Evolutionary conservation across 1,140 invertebrate species (phyloP), one percentile per base, ranked within the genome.

Genomic region (Muscidifurax raptorellus): DNA sequence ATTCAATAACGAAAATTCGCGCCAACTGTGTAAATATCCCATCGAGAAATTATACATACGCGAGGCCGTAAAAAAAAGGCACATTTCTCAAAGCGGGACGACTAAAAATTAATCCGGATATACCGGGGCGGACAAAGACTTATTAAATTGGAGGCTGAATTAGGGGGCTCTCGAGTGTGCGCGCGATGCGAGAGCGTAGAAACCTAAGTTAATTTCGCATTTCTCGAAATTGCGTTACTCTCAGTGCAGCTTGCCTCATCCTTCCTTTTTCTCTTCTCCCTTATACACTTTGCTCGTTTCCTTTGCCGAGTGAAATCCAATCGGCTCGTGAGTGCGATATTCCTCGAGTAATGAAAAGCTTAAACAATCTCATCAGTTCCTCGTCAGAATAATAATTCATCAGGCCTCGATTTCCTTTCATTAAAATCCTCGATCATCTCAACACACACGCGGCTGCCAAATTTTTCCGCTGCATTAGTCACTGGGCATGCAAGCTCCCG

Each of bases 151-250:
- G 22, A n/a, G n/a, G n/a, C 0, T 59, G 52, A 59, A 59, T 59
- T 59, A n/a, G n/a, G n/a, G 52, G 15, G 15, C 22, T 18, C 52
- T 59, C 52, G 52, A 22, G 18, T 59, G 6, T 6, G 52, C 15
- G 52, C 15, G n/a, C 1, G 9, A 5, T 9, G 27, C 25, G 40
- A 10, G 22, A 30, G 0, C 3, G 47, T 66, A 36, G 47, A 32
- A 52, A 78, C 76, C 28, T 64, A 78, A 78, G 30, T n/a, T 28
- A 78, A 78, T 78, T 78, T 78, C 27, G 32, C 27, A 25, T 47
- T 25, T 40, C 52, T 32, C 27, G 52, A 78, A 32, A 32, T 78
- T 78, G 32, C 47, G 52, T 36, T 27, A 78, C 52, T 66, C 13
- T 7, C 15, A 28, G 28, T 36, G 59, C 6, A n/a, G n/a, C n/a